These are phyloP conservation scores for Maniola hyperantus DNA, from an alignment of 2,888 invertebrate species.

Conservation along the genomic window DNA sequence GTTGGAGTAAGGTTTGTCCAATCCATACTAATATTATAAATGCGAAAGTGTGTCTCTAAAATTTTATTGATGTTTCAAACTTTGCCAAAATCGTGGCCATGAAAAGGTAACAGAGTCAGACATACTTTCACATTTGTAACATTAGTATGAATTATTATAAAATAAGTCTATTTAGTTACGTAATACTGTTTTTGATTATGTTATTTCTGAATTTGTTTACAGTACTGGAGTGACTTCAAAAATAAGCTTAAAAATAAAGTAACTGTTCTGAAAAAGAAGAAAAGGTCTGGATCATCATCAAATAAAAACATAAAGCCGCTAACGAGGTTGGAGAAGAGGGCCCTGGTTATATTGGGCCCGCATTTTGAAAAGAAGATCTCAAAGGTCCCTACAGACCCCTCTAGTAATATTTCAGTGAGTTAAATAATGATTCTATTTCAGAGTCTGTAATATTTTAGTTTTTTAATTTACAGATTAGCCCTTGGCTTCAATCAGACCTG, in stretches of 20 bases:
- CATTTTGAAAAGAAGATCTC: constrained; percentile 54
- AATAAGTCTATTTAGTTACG: too few relatives aligned
- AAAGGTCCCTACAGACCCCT: constrained; percentile 38
- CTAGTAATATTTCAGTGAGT: constrained; percentile 50
- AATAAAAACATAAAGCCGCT: constrained; percentile 53
- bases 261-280: constrained; percentile 50
- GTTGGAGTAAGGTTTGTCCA: constrained; percentile 65
- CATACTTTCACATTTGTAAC: too few relatives aligned
- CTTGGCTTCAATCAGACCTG: too few relatives aligned
- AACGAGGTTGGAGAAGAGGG: constrained; percentile 60
- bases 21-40: background rate
- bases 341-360: constrained; percentile 59
- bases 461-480: too few relatives aligned
- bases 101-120: too few relatives aligned
- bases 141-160: too few relatives aligned
- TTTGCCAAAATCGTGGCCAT: too few relatives aligned
- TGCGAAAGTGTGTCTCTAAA: too few relatives aligned
- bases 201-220: constrained; percentile 34
- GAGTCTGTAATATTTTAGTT: too few relatives aligned
- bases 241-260: constrained; percentile 66
- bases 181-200: background rate
- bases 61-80: too few relatives aligned
- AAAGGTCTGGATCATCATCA: constrained; percentile 42
- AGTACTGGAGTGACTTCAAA: constrained; percentile 74
- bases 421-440: background rate